These are phyloP conservation scores for Anser cygnoides DNA, from an alignment of 2,113 vertebrate genomes.

Conservation along the genomic window DNA sequence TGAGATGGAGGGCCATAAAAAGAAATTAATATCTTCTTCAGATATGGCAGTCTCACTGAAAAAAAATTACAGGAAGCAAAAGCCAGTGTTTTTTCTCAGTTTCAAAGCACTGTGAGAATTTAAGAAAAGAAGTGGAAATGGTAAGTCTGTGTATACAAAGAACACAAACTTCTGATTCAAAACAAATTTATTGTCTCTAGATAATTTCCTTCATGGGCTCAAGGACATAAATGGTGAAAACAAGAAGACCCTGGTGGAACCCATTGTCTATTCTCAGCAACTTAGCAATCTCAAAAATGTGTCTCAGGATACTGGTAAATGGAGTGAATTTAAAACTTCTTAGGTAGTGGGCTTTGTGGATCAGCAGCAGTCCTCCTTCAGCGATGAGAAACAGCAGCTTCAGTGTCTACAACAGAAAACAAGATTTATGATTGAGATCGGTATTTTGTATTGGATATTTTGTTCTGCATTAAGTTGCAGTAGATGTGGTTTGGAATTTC, in stretches of 20 bases:
- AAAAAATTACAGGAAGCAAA: conserved; percentile 69
- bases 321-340: conserved; percentile 57
- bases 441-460: neutral
- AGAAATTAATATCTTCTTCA: conserved; percentile 72
- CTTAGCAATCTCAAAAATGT: conserved; percentile 71
- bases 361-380: conserved; percentile 70
- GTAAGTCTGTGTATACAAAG: conserved; percentile 63
- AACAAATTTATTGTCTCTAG: conserved; percentile 69
- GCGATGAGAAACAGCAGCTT: conserved; percentile 56
- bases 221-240: conserved; percentile 61
- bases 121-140: conserved; percentile 71
- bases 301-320: conserved; percentile 63
- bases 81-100: conserved; percentile 50
- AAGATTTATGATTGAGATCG: neutral
- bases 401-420: conserved; percentile 72
- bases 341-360: conserved; percentile 53
- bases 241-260: conserved; percentile 69
- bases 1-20: conserved; percentile 81
- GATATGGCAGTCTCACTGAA: conserved; percentile 64
- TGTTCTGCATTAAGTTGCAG: neutral
- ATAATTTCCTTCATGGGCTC: conserved; percentile 75
- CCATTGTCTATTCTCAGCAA: conserved; percentile 64
- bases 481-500: neutral
- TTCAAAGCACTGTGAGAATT: conserved; percentile 71
- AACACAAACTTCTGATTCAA: conserved; percentile 55